Base-by-base conservation (phyloP, 53 echinoderm and acorn worm genomes). In the Paracentrotus lividus region DNA sequence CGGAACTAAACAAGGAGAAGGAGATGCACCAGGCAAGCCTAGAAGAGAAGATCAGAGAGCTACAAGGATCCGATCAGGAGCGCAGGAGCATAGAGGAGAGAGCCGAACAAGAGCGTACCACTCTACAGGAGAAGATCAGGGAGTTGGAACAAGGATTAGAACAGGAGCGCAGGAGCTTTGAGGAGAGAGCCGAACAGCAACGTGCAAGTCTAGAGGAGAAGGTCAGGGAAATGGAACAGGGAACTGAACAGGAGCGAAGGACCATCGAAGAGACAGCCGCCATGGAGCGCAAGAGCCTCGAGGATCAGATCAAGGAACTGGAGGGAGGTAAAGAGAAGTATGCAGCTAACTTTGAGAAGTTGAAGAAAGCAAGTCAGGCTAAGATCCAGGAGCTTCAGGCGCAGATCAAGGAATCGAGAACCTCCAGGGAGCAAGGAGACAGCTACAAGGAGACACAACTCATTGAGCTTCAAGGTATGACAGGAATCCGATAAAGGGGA, bases 321-420 rank as follows among this genome's bases (percentile, higher is more conserved):
- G 95, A 95, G 42, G 94, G 93, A 34, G 96, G 94, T 16, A 97
- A 97, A 76, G 88, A 95, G 58, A 95, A 97, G 56, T 97, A 95
- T 84, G 95, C 95, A 26, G 92, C 95, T 40, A 97, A 99, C 92
- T 97, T 97, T 95, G 99, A 99, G 90, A 96, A 95, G 85, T 93
- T 99, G 64, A 97, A 99, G 90, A 95, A 95, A 49, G 97, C 96
- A 33, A 94, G 95, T 38, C 96, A 96, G 94, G 77, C 88, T 5
- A 98, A 97, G 92, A 85, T 96, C 38, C 96, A 96, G 59, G 94
- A 94, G 93, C 94, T 96, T 5, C 96, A 98, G 90, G 97, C 96
- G 24, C 94, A 95, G 84, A 8, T 95, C 77, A 95, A 94, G 57
- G 75, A 93, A 24, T 40, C 96, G 58, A 65, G 45, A 34, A 88